These are phyloP conservation scores for Cylindroiulus punctatus DNA, from an alignment of 2,888 invertebrate genomes.

Conservation along the genomic window DNA sequence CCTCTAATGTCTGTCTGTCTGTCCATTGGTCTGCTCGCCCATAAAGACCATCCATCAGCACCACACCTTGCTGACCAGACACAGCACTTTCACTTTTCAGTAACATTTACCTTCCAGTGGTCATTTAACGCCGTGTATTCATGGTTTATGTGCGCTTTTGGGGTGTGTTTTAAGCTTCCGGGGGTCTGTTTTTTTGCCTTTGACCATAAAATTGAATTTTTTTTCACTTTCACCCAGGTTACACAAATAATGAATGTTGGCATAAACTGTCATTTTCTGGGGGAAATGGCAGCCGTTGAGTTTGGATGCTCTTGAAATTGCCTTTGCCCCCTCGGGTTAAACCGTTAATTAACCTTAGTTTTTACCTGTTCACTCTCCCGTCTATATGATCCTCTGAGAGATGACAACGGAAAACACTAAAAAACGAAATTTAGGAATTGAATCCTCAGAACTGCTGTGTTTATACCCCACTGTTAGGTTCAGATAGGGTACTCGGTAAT, in stretches of 20 bases:
- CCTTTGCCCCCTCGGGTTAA: background rate
- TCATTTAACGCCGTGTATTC: background rate
- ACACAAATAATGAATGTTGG: slow-evolving; percentile 27
- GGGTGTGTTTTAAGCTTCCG: slow-evolving; percentile 3
- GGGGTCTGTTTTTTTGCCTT: background rate
- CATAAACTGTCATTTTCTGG: slow-evolving; percentile 14
- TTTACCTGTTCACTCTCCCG: background rate
- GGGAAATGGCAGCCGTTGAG: slow-evolving; percentile 3
- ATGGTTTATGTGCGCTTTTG: background rate
- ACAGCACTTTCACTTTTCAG: slow-evolving; percentile 2
- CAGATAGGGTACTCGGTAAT: background rate
- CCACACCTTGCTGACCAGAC: slow-evolving; percentile 32
- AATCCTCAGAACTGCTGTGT: background rate
- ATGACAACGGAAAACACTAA: slow-evolving; percentile 27
- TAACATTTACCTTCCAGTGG: background rate
- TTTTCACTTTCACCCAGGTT: slow-evolving; percentile 1
- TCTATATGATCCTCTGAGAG: slow-evolving; percentile 14
- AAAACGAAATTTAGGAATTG: slow-evolving; percentile 27
- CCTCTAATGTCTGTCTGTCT: slow-evolving; percentile 5
- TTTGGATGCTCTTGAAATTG: slow-evolving; percentile 20
- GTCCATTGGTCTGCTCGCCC: slow-evolving; percentile 19
- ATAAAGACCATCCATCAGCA: background rate
- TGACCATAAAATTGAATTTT: background rate
- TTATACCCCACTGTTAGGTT: slow-evolving; percentile 26
- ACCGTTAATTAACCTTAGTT: slow-evolving; percentile 27